phyloP scores from a whole-genome alignment of 2,888 invertebrate genomes.

The Acronicta alni region DNA sequence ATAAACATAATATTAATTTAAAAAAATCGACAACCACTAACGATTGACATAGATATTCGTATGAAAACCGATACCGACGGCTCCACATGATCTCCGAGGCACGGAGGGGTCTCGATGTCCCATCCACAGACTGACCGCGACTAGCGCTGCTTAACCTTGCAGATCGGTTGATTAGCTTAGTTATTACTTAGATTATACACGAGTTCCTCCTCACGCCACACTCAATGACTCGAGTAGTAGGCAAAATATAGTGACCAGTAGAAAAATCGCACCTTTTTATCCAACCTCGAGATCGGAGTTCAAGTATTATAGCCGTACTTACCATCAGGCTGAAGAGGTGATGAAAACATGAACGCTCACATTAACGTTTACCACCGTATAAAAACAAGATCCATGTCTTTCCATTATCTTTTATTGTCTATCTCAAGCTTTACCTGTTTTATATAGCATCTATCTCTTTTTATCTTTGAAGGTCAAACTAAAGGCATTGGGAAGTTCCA shows the following conservation, averaged over 20 bases:
- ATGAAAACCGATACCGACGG: too few relatives aligned
- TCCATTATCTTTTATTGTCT: constrained; percentile 49
- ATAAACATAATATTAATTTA: too few relatives aligned
- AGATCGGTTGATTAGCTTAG: too few relatives aligned
- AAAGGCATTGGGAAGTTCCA: constrained; percentile 24
- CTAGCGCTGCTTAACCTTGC: too few relatives aligned
- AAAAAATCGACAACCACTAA: too few relatives aligned
- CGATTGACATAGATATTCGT: too few relatives aligned
- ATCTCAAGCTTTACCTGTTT: constrained; percentile 49
- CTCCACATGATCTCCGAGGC: too few relatives aligned
- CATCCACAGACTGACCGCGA: too few relatives aligned
- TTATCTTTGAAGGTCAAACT: constrained; percentile 44
- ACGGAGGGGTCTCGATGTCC: too few relatives aligned
- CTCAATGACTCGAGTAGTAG: too few relatives aligned
- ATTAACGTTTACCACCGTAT: constrained; percentile 48
- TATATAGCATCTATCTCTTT: constrained; percentile 50
- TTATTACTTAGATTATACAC: too few relatives aligned
- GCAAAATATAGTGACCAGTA: background rate
- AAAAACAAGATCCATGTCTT: constrained; percentile 45
- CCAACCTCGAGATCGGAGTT: background rate
- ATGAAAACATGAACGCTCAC: constrained; percentile 30
- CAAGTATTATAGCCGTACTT: background rate
- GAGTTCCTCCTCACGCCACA: too few relatives aligned
- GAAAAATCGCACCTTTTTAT: background rate
- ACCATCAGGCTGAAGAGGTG: constrained; percentile 25